Base-by-base conservation (phyloP, 2,888 invertebrate genomes). In the Hybos culiciformis region DNA sequence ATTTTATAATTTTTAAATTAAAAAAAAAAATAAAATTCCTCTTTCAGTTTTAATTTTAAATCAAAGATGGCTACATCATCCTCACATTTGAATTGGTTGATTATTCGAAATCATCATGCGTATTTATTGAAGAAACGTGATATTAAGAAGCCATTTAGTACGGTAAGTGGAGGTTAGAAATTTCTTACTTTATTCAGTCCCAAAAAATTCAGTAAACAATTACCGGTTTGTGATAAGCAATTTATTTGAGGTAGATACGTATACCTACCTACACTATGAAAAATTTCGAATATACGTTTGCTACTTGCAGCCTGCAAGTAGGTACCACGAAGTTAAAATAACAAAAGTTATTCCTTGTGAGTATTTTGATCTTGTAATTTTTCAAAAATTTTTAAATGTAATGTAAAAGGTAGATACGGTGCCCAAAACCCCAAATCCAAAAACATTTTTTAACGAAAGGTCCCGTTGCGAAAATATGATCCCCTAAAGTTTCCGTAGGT, bases 1-100 rank as follows among this genome's bases (percentile, higher is more conserved):
- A 26, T 17, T 39, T 36, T 15, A 38, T 41, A 46, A 43, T 41
- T 32, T 9, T 43, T 49, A 54, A 48, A 46, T 37, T 43, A 31
- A 32, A 53, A 3, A 56, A 58, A 32, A n/a, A n/a, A n/a, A n/a
- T n/a, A n/a, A n/a, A n/a, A n/a, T n/a, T n/a, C n/a, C n/a, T n/a
- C n/a, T 8, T 21, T 34, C 4, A 21, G 14, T 20, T 21, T 21
- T 36, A 21, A 14, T 36, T 36, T 7, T 14, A 43, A 21, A 21
- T 14, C 52, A 55, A 56, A 59, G 59, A 66, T 65, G 66, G 59
- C 62, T 55, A 49, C 50, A 38, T 55, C 60, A 54, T 66, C 66
- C 51, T 59, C 66, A 44, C 66, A 67, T 54, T 60, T 67, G 43
- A 67, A 66, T 50, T 67, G 67, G 67, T 57, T 67, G 59, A 67